Evolutionary conservation across 2,888 invertebrate species (phyloP).

Genomic region (Embidobia sp.): DNA sequence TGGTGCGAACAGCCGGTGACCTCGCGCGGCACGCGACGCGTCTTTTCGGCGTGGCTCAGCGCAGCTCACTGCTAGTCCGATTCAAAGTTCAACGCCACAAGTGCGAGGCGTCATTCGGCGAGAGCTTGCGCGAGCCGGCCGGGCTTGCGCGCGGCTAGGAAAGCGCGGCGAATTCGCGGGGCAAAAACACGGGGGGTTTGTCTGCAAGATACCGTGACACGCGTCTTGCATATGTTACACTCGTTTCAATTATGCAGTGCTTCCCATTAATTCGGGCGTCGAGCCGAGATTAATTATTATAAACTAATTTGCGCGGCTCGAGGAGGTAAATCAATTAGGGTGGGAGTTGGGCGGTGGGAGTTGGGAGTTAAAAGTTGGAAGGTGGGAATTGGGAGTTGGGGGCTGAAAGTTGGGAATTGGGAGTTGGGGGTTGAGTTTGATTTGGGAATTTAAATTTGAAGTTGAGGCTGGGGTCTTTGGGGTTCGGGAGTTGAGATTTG

Average conservation of each 20-base stretch:
- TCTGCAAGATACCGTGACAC: constrained; percentile 34
- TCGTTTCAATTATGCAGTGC: constrained; percentile 24
- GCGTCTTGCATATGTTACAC: constrained; percentile 46
- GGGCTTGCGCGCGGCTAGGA: constrained; percentile 46
- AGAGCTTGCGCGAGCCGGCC: constrained; percentile 52
- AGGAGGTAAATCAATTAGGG: too few relatives aligned
- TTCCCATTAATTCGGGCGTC: constrained; percentile 8
- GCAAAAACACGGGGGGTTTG: constrained; percentile 10
- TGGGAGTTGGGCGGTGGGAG: too few relatives aligned
- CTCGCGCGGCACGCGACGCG: background rate
- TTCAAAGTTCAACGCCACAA: constrained; percentile 45
- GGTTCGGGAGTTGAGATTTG: too few relatives aligned
- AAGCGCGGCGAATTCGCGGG: constrained; percentile 5
- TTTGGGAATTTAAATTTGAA: too few relatives aligned
- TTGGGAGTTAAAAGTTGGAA: too few relatives aligned
- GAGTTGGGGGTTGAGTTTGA: too few relatives aligned
- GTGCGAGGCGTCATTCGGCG: constrained; percentile 36
- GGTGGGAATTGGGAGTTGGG: too few relatives aligned
- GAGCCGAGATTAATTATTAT: background rate
- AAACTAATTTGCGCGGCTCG: constrained; percentile 1
- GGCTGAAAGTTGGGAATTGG: too few relatives aligned
- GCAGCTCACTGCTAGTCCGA: constrained; percentile 44
- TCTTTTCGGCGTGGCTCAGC: constrained; percentile 29
- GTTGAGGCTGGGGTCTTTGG: too few relatives aligned
- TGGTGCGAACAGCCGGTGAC: too few relatives aligned